phyloP scores from a whole-genome alignment of 2,888 invertebrate species.

The Caenorhabditis parvicauda region DNA sequence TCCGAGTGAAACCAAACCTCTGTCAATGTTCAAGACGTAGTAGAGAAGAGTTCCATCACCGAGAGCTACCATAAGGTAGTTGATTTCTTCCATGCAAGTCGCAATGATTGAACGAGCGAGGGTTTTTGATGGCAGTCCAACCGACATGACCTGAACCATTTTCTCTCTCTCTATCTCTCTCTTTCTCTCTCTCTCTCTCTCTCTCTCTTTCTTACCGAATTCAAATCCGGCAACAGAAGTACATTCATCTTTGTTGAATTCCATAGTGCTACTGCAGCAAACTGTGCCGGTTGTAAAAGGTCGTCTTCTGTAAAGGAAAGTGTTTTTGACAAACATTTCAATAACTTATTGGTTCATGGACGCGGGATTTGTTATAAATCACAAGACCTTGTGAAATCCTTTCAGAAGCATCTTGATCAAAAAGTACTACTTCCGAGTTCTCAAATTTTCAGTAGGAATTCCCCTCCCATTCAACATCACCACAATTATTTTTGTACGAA shows the following conservation, averaged over 20 bases:
- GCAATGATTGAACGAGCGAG: constrained; percentile 92
- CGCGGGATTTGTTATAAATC: too few species aligned
- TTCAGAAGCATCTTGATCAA: too few species aligned
- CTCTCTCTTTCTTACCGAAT: constrained; percentile 65
- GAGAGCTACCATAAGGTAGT: constrained; percentile 72
- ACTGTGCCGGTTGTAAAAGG: constrained; percentile 63
- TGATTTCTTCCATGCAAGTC: constrained; percentile 87
- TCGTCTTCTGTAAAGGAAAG: constrained; percentile 14
- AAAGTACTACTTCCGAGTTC: too few species aligned
- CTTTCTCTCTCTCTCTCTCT: too few species aligned
- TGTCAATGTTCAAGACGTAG: constrained; percentile 69
- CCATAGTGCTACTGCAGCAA: constrained; percentile 92
- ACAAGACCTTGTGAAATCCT: too few species aligned
- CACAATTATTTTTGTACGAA: too few species aligned
- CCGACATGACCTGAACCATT: constrained; percentile 18
- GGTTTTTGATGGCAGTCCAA: constrained; percentile 71
- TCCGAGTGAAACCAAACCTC: constrained; percentile 1
- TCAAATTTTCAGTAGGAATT: too few species aligned
- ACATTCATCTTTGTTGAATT: constrained; percentile 90
- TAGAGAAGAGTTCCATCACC: constrained; percentile 98
- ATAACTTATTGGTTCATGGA: too few species aligned
- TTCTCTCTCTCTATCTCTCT: too few species aligned
- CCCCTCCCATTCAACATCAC: too few species aligned
- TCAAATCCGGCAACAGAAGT: constrained; percentile 77
- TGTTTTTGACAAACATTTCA: background rate